A percentile compares a stretch with the other conserved stretches of the same genome.
Evolutionary conservation across 1,140 invertebrate genomes (phyloP).

Genomic region (Vollenhovia emeryi): DNA sequence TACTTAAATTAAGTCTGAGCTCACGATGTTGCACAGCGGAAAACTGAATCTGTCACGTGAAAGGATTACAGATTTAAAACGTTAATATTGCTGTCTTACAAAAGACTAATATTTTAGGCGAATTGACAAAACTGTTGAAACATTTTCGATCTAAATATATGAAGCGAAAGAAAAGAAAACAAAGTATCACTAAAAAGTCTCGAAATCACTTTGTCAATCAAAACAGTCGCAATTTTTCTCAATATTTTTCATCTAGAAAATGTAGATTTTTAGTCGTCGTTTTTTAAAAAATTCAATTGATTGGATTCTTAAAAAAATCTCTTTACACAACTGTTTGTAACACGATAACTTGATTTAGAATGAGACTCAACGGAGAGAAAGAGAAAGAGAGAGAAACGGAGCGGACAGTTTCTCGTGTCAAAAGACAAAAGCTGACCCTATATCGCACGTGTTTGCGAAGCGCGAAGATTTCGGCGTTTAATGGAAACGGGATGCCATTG

Average conservation of each 20-base stretch:
- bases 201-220: background rate
- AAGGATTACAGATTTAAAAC: background rate
- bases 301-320: no score
- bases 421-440: background rate
- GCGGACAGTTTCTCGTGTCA: background rate
- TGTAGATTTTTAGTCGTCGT: no score
- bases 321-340: no score
- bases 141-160: background rate
- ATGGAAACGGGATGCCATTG: background rate
- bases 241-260: background rate
- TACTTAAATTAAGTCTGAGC: constrained; percentile 2
- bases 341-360: background rate
- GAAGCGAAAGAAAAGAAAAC: background rate
- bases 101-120: background rate
- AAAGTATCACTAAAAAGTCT: background rate
- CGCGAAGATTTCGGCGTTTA: background rate
- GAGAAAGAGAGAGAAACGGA: background rate
- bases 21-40: background rate
- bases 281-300: background rate
- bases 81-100: background rate
- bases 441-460: background rate
- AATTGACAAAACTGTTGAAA: background rate
- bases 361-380: background rate
- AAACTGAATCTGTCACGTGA: constrained; percentile 12
- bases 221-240: background rate